Evolutionary conservation across 2,113 vertebrate genomes (phyloP).

Genomic region (Lontra canadensis): DNA sequence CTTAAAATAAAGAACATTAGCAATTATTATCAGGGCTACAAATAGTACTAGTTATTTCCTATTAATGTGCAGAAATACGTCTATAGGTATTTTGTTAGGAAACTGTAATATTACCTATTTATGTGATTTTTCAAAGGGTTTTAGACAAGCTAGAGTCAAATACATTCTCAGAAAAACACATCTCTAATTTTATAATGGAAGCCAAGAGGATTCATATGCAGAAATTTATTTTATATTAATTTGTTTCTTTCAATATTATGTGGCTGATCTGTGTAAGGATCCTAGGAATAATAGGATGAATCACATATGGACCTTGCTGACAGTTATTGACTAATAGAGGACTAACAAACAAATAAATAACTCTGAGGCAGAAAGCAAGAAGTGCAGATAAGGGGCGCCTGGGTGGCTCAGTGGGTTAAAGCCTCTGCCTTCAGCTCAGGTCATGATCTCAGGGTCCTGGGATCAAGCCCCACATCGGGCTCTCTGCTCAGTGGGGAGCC

Average conservation of each 20-base stretch:
- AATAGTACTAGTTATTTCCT: slow-evolving; percentile 22
- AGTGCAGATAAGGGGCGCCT: neutral
- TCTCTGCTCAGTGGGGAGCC: too few species aligned
- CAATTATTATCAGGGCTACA: neutral
- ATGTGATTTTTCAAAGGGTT: slow-evolving; percentile 12
- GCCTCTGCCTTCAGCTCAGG: too few species aligned
- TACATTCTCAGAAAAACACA: neutral
- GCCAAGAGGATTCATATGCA: neutral
- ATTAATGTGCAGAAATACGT: slow-evolving; percentile 22
- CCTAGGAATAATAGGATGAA: neutral
- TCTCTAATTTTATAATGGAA: neutral
- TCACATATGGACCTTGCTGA: neutral
- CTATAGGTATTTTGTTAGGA: slow-evolving; percentile 10
- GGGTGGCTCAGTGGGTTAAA: too few species aligned
- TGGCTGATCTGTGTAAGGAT: neutral
- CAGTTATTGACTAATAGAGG: neutral
- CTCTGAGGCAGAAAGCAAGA: neutral
- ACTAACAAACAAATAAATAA: neutral
- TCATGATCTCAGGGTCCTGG: too few species aligned
- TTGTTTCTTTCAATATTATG: neutral
- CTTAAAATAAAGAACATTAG: neutral
- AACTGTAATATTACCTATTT: neutral
- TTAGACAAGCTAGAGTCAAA: neutral
- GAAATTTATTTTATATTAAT: slow-evolving; percentile 4
- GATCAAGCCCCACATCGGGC: too few species aligned